These are phyloP conservation scores for Brachypalpus laphriformis DNA, from an alignment of 2,888 invertebrate genomes.

Conservation along the genomic window DNA sequence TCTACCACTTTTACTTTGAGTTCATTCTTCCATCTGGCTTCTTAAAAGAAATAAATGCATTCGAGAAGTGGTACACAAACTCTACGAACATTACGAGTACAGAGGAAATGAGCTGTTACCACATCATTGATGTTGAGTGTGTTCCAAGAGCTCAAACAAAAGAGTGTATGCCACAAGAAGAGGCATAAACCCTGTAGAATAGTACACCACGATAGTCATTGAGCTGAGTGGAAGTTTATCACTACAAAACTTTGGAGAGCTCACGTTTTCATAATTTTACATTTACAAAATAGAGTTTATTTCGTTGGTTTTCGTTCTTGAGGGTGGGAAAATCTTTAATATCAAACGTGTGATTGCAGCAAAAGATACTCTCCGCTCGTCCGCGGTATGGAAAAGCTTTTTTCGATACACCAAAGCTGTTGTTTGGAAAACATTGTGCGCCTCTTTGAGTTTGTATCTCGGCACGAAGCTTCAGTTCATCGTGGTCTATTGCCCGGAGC, in stretches of 20 bases:
- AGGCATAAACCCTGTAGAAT: conserved; percentile 24
- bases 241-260: conserved; percentile 71
- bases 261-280: conserved; percentile 69
- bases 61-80: conserved; percentile 61
- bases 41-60: conserved; percentile 52
- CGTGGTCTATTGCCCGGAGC: conserved; percentile 61
- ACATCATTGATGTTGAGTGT: conserved; percentile 68
- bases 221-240: conserved; percentile 72
- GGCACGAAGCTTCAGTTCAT: conserved; percentile 62
- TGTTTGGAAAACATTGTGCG: conserved; percentile 46
- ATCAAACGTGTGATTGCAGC: conserved; percentile 48
- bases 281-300: conserved; percentile 43
- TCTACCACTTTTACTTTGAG: conserved; percentile 56
- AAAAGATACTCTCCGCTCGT: conserved; percentile 17
- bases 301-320: conserved; percentile 29
- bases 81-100: conserved; percentile 39
- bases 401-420: conserved; percentile 67
- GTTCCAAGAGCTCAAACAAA: conserved; percentile 66
- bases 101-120: conserved; percentile 72
- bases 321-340: conserved; percentile 52
- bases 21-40: conserved; percentile 17
- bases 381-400: conserved; percentile 40
- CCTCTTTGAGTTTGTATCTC: conserved; percentile 57
- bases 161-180: conserved; percentile 59
- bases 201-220: conserved; percentile 40